Evolutionary conservation across 2,888 invertebrate genomes (phyloP).

Genomic region (Synergus gifuensis): DNA sequence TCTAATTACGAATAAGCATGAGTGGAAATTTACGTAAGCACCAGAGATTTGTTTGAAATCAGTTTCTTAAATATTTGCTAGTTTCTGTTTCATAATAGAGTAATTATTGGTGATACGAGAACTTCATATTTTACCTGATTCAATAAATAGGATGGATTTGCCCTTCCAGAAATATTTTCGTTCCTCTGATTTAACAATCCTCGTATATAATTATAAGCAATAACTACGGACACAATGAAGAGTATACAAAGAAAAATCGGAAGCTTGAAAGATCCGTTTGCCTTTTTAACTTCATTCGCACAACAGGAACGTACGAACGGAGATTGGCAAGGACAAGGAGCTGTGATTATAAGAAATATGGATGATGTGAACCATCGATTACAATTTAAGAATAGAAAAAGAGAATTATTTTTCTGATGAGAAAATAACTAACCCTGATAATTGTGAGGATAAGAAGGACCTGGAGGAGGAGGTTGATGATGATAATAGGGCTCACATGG

Average conservation of each 20-base stretch:
- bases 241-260: slow-evolving; percentile 49
- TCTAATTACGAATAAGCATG: not conserved
- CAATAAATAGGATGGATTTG: not conserved
- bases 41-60: not conserved
- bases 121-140: slow-evolving; percentile 28
- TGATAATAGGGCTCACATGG: slow-evolving; percentile 55
- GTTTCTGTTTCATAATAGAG: not conserved
- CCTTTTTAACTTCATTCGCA: slow-evolving; percentile 36
- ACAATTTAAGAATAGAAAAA: not conserved
- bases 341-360: slow-evolving; percentile 1
- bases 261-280: slow-evolving; percentile 45
- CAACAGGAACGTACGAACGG: slow-evolving; percentile 38
- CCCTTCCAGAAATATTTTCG: slow-evolving; percentile 3
- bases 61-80: not conserved
- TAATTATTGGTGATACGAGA: not conserved
- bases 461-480: slow-evolving; percentile 35
- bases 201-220: slow-evolving; percentile 26
- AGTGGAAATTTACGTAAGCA: not conserved
- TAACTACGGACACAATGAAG: slow-evolving; percentile 42
- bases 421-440: slow-evolving; percentile 1
- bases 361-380: not conserved
- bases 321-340: slow-evolving; percentile 19
- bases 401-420: not conserved
- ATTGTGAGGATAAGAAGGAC: slow-evolving; percentile 41
- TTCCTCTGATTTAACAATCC: not conserved